Evolutionary conservation across 2,888 invertebrate genomes (phyloP), one percentile per base, ranked within the genome.

Genomic region (Caenorhabditis angaria): DNA sequence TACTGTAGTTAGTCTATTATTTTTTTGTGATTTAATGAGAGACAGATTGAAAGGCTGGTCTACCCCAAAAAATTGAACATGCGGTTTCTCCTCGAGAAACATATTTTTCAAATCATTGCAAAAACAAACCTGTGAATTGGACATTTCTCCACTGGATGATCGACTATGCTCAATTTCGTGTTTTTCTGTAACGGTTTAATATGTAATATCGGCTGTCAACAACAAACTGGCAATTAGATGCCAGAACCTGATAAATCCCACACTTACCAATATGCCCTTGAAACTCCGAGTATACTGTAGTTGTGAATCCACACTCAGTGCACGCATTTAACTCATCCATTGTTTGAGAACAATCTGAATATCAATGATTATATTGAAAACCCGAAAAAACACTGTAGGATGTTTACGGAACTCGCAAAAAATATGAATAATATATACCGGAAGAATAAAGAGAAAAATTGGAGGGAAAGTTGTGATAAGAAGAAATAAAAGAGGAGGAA

Each of bases 291-390:
- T 82, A 74, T 66, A 82, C 75, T 35, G 70, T 78, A 24, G 85
- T 84, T 29, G 85, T 86, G 73, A 76, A 86, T 66, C 86, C 86
- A 70, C 86, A 86, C 68, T 83, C 81, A 47, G 82, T 80, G 66
- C 86, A 86, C 54, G 83, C 81, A 70, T 82, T 82, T 65, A 74
- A 68, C 62, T 81, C 77, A 62, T 78, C 81, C 83, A 82, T 81
- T 54, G 68, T 68, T 41, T 41, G 41, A 41, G 41, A 51, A 22
- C 22, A 51, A 56, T 8, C 5, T 12, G 3, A 56, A 25, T 3
- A 27, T 5, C 8, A 25, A 25, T 20, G 5, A 56, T 27, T 29
- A 28, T 6, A 22, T 54, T 22, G 4, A 54, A 54, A 54, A 54
- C 5, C 20, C 4, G 20, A 10, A 54, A 54, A 12, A 27, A n/a